These are phyloP conservation scores for Zenarchopterus dispar DNA, from an alignment of 2,797 vertebrate genomes.

Conservation along the genomic window DNA sequence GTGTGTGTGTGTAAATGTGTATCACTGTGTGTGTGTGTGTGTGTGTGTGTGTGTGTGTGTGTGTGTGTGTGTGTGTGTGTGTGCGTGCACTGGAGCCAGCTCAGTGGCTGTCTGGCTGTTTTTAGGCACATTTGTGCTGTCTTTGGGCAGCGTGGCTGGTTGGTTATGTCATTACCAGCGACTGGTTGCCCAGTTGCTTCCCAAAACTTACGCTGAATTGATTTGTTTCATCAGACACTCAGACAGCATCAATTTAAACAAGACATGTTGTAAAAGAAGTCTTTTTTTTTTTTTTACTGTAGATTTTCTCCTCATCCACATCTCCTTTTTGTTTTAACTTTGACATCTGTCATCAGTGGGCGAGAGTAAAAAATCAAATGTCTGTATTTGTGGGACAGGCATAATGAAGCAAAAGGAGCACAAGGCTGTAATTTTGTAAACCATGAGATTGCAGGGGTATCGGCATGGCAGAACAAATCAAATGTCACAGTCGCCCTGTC, in stretches of 20 bases:
- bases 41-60: slow-evolving; percentile 8
- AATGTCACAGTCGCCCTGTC: slow-evolving; percentile 58
- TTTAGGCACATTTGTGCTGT: slow-evolving; percentile 38
- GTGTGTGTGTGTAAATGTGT: slow-evolving; percentile 2
- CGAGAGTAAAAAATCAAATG: slow-evolving; percentile 20
- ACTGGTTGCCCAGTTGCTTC: too few species aligned
- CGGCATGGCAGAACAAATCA: slow-evolving; percentile 71
- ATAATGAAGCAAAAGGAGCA: slow-evolving; percentile 49
- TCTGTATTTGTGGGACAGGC: slow-evolving; percentile 30
- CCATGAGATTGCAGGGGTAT: slow-evolving; percentile 64
- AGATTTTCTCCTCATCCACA: too few species aligned
- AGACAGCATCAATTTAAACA: slow-evolving; percentile 16
- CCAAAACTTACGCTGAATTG: not conserved
- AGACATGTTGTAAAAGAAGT: not conserved
- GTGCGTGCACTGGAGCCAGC: slow-evolving; percentile 31
- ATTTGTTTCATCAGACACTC: slow-evolving; percentile 21
- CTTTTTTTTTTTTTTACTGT: too few species aligned
- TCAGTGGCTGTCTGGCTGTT: slow-evolving; percentile 39
- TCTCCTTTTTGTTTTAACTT: slow-evolving; percentile 1
- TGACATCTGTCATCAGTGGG: slow-evolving; percentile 32
- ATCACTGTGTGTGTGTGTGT: slow-evolving; percentile 18
- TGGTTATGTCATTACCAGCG: not conserved
- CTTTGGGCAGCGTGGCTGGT: slow-evolving; percentile 39
- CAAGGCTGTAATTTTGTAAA: slow-evolving; percentile 63
- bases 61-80: slow-evolving; percentile 3